phyloP scores from a whole-genome alignment of 1,140 invertebrate genomes.

The Euura lappo region DNA sequence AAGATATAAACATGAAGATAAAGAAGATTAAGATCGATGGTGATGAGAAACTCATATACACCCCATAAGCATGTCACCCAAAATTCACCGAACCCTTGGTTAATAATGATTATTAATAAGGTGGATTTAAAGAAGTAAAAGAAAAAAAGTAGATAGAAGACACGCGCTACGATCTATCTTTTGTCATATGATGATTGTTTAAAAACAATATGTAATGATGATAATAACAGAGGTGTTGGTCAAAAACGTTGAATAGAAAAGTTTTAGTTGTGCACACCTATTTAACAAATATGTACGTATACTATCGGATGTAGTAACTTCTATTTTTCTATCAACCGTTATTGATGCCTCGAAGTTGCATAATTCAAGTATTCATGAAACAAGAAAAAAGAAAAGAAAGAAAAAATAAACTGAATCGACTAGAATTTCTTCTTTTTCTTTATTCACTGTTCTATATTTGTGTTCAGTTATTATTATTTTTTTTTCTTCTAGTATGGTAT shows the following conservation, averaged over 20 bases:
- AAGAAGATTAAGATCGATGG: slow-evolving; percentile 32
- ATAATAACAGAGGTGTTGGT: no score
- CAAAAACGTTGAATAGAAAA: no score
- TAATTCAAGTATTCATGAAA: neutral
- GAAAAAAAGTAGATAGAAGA: no score
- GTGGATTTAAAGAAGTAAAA: neutral
- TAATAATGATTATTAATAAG: neutral
- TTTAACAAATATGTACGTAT: no score
- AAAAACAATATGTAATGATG: no score
- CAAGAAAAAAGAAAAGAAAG: neutral
- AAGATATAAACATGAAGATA: slow-evolving; percentile 39
- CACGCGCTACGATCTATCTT: no score
- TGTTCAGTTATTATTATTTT: slow-evolving; percentile 17
- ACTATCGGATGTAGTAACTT: neutral
- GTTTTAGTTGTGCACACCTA: no score
- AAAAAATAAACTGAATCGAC: neutral
- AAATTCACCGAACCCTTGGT: neutral
- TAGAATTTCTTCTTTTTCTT: slow-evolving; percentile 43
- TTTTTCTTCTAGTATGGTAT: slow-evolving; percentile 15
- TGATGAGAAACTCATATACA: neutral
- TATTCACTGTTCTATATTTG: slow-evolving; percentile 36
- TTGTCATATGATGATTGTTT: no score
- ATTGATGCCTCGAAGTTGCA: neutral
- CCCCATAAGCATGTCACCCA: no score
- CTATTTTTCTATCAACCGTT: neutral